Conservation (phyloP, 2,797 vertebrate species). For the Aeoliscus strigatus region DNA sequence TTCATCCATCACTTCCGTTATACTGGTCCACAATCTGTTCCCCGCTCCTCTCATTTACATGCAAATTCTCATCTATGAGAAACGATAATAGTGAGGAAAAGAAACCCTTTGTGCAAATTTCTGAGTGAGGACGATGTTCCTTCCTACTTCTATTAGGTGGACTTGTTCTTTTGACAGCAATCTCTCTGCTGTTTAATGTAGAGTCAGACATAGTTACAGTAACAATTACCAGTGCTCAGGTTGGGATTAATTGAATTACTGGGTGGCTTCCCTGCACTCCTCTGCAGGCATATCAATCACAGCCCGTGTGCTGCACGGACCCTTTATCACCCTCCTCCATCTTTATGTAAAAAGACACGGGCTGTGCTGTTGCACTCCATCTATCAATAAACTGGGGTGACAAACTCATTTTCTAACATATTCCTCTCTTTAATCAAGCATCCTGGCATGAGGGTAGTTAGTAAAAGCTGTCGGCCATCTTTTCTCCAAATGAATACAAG, state of each 20-base stretch:
- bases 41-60: slow-evolving; percentile 64
- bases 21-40: slow-evolving; percentile 24
- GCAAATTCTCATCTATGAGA: slow-evolving; percentile 73
- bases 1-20: slow-evolving; percentile 25
- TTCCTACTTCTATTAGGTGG: slow-evolving; percentile 45
- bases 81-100: slow-evolving; percentile 17
- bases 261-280: slow-evolving; percentile 60
- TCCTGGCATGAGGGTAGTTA: slow-evolving; percentile 31
- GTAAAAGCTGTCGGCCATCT: slow-evolving; percentile 28
- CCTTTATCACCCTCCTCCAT: slow-evolving; percentile 66
- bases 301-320: slow-evolving; percentile 17
- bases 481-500: slow-evolving; percentile 25
- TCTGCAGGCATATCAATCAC: slow-evolving; percentile 66
- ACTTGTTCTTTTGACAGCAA: slow-evolving; percentile 50
- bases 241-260: slow-evolving; percentile 76
- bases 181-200: slow-evolving; percentile 63
- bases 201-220: slow-evolving; percentile 69
- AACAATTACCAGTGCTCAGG: slow-evolving; percentile 73
- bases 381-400: slow-evolving; percentile 61
- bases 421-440: slow-evolving; percentile 67
- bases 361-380: slow-evolving; percentile 67
- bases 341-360: slow-evolving; percentile 63
- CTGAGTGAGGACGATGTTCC: slow-evolving; percentile 30
- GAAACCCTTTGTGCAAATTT: slow-evolving; percentile 21
- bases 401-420: slow-evolving; percentile 67